phyloP scores from a whole-genome alignment of 2,888 invertebrate genomes.

The Papilio protenor region DNA sequence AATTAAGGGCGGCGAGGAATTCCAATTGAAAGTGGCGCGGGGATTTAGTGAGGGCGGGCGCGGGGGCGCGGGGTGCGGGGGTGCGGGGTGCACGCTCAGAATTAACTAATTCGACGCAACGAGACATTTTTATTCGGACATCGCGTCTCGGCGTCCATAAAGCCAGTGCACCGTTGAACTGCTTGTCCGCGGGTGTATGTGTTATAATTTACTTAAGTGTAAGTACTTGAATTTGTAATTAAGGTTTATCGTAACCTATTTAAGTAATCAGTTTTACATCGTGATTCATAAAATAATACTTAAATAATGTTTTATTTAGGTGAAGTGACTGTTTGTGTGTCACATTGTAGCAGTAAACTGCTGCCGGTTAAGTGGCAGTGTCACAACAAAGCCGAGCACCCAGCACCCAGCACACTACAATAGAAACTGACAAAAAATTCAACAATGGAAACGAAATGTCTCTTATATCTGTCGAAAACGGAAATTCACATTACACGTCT shows the following conservation, averaged over 20 bases:
- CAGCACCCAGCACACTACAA: neutral
- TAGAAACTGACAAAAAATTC: slow-evolving; percentile 1
- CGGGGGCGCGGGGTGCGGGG: neutral
- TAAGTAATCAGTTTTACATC: neutral
- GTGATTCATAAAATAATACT: neutral
- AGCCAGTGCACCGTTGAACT: neutral
- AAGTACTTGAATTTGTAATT: too few relatives aligned
- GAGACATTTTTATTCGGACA: slow-evolving; percentile 12
- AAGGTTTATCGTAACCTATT: too few relatives aligned
- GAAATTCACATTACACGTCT: slow-evolving; percentile 6
- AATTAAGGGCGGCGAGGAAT: slow-evolving; percentile 61
- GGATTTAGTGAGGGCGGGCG: slow-evolving; percentile 34
- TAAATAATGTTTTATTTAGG: neutral
- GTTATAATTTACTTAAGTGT: too few relatives aligned
- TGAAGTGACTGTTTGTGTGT: slow-evolving; percentile 1
- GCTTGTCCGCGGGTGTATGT: neutral
- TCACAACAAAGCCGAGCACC: neutral
- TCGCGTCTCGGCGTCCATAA: neutral
- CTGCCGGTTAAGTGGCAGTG: slow-evolving; percentile 2
- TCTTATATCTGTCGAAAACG: neutral
- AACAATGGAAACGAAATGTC: neutral
- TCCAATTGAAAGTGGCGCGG: slow-evolving; percentile 58
- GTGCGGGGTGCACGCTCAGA: neutral
- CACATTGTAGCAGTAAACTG: slow-evolving; percentile 1
- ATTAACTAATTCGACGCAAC: slow-evolving; percentile 34